Percentiles rank a stretch among this genome's conserved stretches.
These are phyloP conservation scores for Rhagophthalmus giganteus DNA, from an alignment of 2,888 invertebrate species.

Conservation along the genomic window DNA sequence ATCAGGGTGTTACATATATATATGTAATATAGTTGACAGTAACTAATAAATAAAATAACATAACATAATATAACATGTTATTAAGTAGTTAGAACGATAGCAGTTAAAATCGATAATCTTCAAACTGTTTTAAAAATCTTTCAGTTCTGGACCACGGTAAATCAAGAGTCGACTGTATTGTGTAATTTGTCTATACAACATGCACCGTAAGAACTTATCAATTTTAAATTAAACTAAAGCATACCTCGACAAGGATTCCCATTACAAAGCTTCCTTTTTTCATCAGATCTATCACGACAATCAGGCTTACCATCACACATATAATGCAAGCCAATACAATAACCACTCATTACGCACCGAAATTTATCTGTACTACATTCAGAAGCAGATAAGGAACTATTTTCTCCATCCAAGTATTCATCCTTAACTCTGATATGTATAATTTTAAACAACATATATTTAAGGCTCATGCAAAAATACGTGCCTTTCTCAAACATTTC, in stretches of 20 bases:
- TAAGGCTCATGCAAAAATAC: conserved; percentile 50
- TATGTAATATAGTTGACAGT: too few relatives aligned
- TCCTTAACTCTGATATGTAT: conserved; percentile 44
- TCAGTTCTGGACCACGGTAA: too few relatives aligned
- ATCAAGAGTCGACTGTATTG: too few relatives aligned
- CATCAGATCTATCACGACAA: conserved; percentile 60
- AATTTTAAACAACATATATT: conserved; percentile 44
- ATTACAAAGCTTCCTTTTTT: conserved; percentile 51
- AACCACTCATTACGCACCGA: conserved; percentile 45
- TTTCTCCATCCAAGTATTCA: conserved; percentile 28
- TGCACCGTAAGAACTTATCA: too few relatives aligned
- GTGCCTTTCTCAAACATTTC: conserved; percentile 45
- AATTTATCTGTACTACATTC: conserved; percentile 51
- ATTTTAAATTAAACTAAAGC: too few relatives aligned
- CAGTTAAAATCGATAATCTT: too few relatives aligned
- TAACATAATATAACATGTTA: too few relatives aligned
- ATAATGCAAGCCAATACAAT: conserved; percentile 58
- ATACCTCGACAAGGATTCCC: conserved; percentile 56
- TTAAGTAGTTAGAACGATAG: too few relatives aligned
- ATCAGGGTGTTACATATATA: too few relatives aligned
- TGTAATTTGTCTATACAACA: too few relatives aligned
- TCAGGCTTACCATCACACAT: conserved; percentile 60
- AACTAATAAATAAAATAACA: too few relatives aligned
- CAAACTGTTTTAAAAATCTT: too few relatives aligned
- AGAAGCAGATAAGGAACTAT: conserved; percentile 12